Evolutionary conservation across 2,797 vertebrate genomes (phyloP).

Genomic region (Eulemur albifrons): DNA sequence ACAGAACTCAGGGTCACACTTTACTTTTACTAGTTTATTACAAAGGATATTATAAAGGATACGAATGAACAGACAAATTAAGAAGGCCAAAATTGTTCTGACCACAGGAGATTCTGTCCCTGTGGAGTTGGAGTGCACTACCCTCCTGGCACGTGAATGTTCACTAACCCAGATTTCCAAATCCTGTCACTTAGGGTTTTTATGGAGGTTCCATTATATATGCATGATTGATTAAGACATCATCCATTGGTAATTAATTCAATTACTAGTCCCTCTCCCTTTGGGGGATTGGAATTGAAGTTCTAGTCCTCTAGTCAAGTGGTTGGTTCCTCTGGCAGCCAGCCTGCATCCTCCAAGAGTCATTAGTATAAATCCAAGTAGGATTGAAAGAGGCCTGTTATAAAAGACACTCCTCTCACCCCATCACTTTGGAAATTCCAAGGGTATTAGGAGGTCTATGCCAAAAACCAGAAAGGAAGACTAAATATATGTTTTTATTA

Average conservation of each 20-base stretch:
- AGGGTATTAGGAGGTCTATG: background rate
- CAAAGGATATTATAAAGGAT: background rate
- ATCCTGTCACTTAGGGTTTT: background rate
- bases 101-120: background rate
- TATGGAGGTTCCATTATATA: background rate
- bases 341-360: background rate
- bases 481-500: background rate
- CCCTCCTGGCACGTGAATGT: background rate
- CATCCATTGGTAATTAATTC: background rate
- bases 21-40: background rate
- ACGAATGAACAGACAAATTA: background rate
- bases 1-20: background rate
- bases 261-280: background rate
- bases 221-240: background rate
- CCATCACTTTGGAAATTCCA: background rate
- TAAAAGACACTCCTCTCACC: background rate
- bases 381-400: background rate
- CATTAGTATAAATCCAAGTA: background rate
- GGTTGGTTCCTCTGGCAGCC: background rate
- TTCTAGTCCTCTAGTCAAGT: background rate
- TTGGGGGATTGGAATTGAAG: background rate
- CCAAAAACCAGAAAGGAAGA: background rate
- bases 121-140: background rate
- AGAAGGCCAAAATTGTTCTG: background rate
- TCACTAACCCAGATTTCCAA: background rate